phyloP scores from a whole-genome alignment of 2,888 invertebrate species.

The Andrena marginata region DNA sequence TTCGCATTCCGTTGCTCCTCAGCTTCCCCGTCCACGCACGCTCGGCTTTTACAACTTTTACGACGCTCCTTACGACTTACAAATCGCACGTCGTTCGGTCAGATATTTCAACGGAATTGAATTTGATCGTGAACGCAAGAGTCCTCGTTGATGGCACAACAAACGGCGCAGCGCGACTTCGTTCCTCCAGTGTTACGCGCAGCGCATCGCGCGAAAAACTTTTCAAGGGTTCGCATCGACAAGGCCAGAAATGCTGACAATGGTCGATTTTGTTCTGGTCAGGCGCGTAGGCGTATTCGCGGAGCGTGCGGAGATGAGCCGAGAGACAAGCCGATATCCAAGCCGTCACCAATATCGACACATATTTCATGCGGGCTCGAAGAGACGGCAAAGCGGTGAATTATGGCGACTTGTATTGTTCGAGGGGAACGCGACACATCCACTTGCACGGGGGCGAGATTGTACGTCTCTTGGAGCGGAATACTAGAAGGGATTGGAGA shows the following conservation, averaged over 20 bases:
- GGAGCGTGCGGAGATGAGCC: slow-evolving; percentile 31
- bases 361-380: slow-evolving; percentile 45
- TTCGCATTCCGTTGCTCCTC: slow-evolving; percentile 24
- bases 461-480: slow-evolving; percentile 39
- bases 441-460: slow-evolving; percentile 32
- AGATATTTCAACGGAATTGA: background rate
- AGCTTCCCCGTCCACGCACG: slow-evolving; percentile 5
- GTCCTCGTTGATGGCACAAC: too few relatives aligned
- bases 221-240: background rate
- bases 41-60: background rate
- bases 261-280: background rate
- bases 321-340: slow-evolving; percentile 41
- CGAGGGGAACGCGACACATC: slow-evolving; percentile 43
- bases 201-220: background rate
- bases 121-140: too few relatives aligned
- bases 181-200: background rate
- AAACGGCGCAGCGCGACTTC: background rate
- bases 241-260: background rate
- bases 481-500: slow-evolving; percentile 41
- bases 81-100: slow-evolving; percentile 13
- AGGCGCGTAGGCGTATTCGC: background rate
- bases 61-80: background rate
- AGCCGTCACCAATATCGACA: slow-evolving; percentile 56
- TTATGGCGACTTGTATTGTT: slow-evolving; percentile 58
- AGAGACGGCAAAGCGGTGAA: slow-evolving; percentile 42